phyloP scores from a whole-genome alignment of 2,797 vertebrate genomes.

The Thamnophis elegans region DNA sequence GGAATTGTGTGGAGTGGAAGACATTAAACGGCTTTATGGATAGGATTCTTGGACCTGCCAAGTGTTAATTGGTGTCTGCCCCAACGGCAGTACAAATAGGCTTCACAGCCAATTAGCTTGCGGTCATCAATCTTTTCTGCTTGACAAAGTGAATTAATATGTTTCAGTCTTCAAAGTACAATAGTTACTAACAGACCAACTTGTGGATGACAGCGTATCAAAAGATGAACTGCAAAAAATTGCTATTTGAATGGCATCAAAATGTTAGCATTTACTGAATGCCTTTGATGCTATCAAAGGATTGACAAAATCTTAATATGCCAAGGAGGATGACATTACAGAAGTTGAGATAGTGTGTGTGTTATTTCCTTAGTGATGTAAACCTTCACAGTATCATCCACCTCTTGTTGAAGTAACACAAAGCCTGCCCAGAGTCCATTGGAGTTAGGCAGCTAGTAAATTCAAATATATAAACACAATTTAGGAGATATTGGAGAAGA shows the following conservation, averaged over 20 bases:
- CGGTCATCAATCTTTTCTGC: conserved; percentile 61
- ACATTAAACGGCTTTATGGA: conserved; percentile 67
- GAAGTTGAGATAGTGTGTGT: neutral
- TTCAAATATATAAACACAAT: neutral
- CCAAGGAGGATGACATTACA: neutral
- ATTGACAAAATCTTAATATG: neutral
- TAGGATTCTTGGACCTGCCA: conserved; percentile 71
- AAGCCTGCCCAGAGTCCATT: neutral
- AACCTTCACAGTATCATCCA: neutral
- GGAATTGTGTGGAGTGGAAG: conserved; percentile 15
- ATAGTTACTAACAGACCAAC: conserved; percentile 43
- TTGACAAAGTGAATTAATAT: conserved; percentile 63
- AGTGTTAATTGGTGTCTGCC: conserved; percentile 77
- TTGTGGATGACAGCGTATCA: conserved; percentile 29
- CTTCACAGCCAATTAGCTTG: conserved; percentile 68
- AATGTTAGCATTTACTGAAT: neutral
- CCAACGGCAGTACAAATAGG: conserved; percentile 63
- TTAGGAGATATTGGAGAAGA: neutral
- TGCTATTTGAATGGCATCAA: neutral
- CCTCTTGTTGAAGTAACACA: neutral
- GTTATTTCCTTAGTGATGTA: neutral
- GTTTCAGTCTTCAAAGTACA: conserved; percentile 54
- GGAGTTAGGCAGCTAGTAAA: neutral
- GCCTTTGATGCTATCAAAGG: neutral
- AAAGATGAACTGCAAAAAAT: neutral